phyloP scores from a whole-genome alignment of 1,140 invertebrate genomes.

The Steinernema feltiae region DNA sequence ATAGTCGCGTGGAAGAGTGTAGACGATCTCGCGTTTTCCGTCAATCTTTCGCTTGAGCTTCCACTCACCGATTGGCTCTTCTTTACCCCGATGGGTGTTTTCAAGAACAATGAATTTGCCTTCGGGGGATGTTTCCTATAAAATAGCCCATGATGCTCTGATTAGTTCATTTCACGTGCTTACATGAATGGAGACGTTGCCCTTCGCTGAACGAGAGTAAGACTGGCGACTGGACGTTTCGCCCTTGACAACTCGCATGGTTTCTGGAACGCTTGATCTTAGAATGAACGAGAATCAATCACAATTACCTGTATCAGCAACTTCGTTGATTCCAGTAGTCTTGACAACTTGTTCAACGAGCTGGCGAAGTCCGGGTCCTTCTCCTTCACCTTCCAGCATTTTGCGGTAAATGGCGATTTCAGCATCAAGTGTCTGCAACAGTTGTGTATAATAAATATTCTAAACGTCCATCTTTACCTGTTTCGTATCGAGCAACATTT shows the following conservation, averaged over 20 bases:
- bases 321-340: constrained; percentile 50
- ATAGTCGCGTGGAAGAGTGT: constrained; percentile 52
- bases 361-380: constrained; percentile 55
- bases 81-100: constrained; percentile 56
- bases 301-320: constrained; percentile 44
- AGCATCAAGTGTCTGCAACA: constrained; percentile 49
- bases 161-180: too few species aligned
- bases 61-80: constrained; percentile 54
- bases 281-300: constrained; percentile 7
- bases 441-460: not conserved
- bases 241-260: constrained; percentile 59
- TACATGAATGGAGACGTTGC: constrained; percentile 55
- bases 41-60: constrained; percentile 55
- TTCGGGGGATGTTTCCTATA: constrained; percentile 58
- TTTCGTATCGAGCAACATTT: constrained; percentile 60
- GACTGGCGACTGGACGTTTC: constrained; percentile 63
- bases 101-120: constrained; percentile 55
- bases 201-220: constrained; percentile 62
- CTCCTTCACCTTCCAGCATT: constrained; percentile 57
- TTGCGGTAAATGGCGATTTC: constrained; percentile 58
- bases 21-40: constrained; percentile 54
- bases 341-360: constrained; percentile 57
- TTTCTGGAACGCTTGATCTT: constrained; percentile 42
- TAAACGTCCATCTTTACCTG: constrained; percentile 17
- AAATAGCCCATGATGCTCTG: too few species aligned